Evolutionary conservation across 2,113 vertebrate genomes (phyloP).

Genomic region (Copsychus sechellarum): DNA sequence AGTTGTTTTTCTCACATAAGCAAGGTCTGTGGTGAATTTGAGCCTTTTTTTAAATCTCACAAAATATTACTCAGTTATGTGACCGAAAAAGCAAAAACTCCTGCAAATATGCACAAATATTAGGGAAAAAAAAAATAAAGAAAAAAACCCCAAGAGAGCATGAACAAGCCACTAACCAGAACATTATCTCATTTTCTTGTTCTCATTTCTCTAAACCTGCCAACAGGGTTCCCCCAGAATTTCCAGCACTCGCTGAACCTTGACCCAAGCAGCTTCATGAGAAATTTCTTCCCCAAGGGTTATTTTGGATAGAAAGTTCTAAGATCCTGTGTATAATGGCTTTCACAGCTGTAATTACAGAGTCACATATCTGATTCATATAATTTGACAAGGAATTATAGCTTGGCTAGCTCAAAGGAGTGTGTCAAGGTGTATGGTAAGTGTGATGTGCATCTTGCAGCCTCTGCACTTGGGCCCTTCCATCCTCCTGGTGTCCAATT

Average conservation of each 20-base stretch:
- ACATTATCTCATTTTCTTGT: not conserved
- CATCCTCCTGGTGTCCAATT: not conserved
- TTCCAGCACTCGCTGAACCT: slow-evolving; percentile 29
- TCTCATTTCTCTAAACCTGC: slow-evolving; percentile 50
- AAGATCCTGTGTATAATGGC: slow-evolving; percentile 24
- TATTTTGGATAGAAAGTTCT: slow-evolving; percentile 42
- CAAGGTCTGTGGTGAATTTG: not conserved
- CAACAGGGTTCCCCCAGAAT: slow-evolving; percentile 56
- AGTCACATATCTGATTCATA: slow-evolving; percentile 13
- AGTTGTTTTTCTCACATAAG: not conserved
- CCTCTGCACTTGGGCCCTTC: not conserved
- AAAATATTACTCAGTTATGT: not conserved
- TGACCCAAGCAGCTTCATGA: slow-evolving; percentile 33
- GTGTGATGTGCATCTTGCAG: not conserved
- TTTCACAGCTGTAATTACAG: slow-evolving; percentile 49
- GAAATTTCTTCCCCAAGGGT: slow-evolving; percentile 45
- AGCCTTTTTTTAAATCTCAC: not conserved
- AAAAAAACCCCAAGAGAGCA: not conserved
- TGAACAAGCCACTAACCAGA: not conserved
- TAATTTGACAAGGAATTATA: slow-evolving; percentile 55
- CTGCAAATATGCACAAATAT: not conserved
- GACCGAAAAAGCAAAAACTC: not conserved
- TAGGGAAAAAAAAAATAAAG: not conserved
- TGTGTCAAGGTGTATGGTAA: slow-evolving; percentile 2
- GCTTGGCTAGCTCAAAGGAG: not conserved